These are phyloP conservation scores for Anolis carolinensis DNA, from an alignment of 2,113 vertebrate species.

Conservation along the genomic window DNA sequence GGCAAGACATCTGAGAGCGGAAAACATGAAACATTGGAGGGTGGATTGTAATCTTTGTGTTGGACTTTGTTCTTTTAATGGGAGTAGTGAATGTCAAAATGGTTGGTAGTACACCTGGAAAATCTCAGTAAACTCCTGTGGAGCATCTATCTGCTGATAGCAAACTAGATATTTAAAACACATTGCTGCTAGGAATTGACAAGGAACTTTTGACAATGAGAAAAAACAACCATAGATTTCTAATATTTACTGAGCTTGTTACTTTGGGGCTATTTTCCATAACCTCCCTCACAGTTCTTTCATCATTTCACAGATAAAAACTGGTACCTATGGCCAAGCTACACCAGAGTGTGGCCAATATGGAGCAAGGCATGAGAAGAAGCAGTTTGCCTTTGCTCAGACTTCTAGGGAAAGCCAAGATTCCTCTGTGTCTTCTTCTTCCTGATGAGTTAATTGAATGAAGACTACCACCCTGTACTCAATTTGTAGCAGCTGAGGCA, in stretches of 20 bases:
- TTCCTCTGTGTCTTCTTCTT: no score
- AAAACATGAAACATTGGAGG: conserved; percentile 14
- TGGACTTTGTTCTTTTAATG: conserved; percentile 19
- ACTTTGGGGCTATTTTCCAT: no score
- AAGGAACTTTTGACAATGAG: neutral
- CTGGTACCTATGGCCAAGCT: no score
- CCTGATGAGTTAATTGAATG: no score
- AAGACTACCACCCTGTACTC: no score
- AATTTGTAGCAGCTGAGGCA: no score
- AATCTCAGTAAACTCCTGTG: neutral
- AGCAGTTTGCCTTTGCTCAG: no score
- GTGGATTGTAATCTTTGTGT: conserved; percentile 2
- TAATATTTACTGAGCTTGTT: neutral
- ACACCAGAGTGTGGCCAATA: no score
- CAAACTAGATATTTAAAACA: conserved; percentile 44
- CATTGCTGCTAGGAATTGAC: conserved; percentile 56
- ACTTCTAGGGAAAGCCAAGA: no score
- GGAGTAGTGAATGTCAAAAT: conserved; percentile 16
- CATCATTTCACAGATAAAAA: no score
- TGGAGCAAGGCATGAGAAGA: no score
- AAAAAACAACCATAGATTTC: neutral
- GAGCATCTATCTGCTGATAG: conserved; percentile 41
- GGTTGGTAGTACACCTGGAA: conserved; percentile 3
- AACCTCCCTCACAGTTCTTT: no score
- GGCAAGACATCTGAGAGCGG: conserved; percentile 43